phyloP scores from a whole-genome alignment of 2,113 vertebrate species.

The Cottus gobio region DNA sequence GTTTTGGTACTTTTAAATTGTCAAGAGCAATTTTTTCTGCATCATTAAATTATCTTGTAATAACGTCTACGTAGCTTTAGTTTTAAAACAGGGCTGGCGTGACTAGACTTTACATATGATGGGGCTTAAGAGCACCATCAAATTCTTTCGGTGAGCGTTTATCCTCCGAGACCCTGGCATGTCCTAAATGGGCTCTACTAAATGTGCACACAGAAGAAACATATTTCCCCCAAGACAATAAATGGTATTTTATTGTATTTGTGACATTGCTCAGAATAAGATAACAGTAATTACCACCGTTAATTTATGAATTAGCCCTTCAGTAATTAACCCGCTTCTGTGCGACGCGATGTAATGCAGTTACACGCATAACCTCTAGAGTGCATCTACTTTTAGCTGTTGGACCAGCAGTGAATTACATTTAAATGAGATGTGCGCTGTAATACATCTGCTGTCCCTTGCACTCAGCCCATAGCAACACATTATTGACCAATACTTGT shows the following conservation, averaged over 20 bases:
- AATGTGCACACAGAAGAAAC: slow-evolving; percentile 36
- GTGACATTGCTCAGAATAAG: slow-evolving; percentile 51
- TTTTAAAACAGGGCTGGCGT: background rate
- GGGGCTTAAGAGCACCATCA: background rate
- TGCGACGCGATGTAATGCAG: slow-evolving; percentile 31
- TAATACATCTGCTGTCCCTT: background rate
- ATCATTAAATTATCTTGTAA: background rate
- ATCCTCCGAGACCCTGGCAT: slow-evolving; percentile 11
- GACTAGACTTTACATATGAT: background rate
- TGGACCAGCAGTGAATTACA: slow-evolving; percentile 14
- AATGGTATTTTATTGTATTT: slow-evolving; percentile 71
- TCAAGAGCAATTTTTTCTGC: background rate
- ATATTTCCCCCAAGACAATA: slow-evolving; percentile 51
- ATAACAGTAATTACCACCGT: slow-evolving; percentile 60
- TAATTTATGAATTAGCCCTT: slow-evolving; percentile 74
- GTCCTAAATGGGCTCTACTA: slow-evolving; percentile 18
- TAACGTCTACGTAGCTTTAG: background rate
- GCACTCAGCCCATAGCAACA: background rate
- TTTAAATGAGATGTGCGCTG: background rate
- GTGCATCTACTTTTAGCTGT: slow-evolving; percentile 44
- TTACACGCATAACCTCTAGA: slow-evolving; percentile 27
- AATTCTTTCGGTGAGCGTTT: slow-evolving; percentile 1
- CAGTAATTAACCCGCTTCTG: slow-evolving; percentile 56
- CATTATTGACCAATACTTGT: background rate
- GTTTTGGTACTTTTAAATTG: background rate